Percentiles rank a stretch among this genome's conserved stretches.
Evolutionary conservation across 1,140 invertebrate genomes (phyloP).

Genomic region (Drosophila bocqueti): DNA sequence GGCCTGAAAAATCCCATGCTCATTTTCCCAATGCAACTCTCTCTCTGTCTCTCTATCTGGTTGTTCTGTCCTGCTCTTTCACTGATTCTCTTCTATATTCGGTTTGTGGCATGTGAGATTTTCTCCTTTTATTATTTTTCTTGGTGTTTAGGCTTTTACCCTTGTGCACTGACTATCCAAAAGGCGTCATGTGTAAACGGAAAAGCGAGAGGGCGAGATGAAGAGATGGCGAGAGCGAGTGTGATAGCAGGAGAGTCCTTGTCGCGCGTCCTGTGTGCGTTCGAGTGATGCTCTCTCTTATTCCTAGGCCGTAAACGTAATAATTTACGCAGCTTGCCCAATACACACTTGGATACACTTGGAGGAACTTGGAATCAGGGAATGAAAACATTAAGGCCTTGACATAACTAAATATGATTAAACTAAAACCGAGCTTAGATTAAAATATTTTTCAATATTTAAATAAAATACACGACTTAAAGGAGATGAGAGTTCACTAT

Average conservation of each 20-base stretch:
- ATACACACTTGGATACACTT: slow-evolving; percentile 36
- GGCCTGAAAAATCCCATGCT: slow-evolving; percentile 31
- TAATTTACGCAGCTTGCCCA: slow-evolving; percentile 64
- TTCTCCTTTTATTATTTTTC: slow-evolving; percentile 35
- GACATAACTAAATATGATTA: too few species aligned
- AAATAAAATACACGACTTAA: background rate
- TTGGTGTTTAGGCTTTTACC: slow-evolving; percentile 27
- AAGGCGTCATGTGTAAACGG: slow-evolving; percentile 31
- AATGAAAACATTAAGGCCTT: too few species aligned
- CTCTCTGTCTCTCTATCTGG: slow-evolving; percentile 10
- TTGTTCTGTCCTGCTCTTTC: slow-evolving; percentile 11
- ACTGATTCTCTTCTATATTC: slow-evolving; percentile 12
- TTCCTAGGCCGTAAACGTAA: slow-evolving; percentile 55
- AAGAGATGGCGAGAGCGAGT: slow-evolving; percentile 10
- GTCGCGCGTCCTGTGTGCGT: slow-evolving; percentile 31
- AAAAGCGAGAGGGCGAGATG: slow-evolving; percentile 10
- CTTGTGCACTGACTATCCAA: slow-evolving; percentile 47
- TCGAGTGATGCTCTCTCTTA: slow-evolving; percentile 16
- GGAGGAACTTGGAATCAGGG: background rate
- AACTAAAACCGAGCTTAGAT: too few species aligned
- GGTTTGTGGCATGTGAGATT: slow-evolving; percentile 53
- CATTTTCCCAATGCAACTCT: slow-evolving; percentile 21
- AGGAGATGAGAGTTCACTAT: background rate
- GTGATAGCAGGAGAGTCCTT: slow-evolving; percentile 20
- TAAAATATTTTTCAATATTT: background rate